Base-by-base conservation (phyloP, 2,797 vertebrate genomes). In the Leptodon cayanensis region DNA sequence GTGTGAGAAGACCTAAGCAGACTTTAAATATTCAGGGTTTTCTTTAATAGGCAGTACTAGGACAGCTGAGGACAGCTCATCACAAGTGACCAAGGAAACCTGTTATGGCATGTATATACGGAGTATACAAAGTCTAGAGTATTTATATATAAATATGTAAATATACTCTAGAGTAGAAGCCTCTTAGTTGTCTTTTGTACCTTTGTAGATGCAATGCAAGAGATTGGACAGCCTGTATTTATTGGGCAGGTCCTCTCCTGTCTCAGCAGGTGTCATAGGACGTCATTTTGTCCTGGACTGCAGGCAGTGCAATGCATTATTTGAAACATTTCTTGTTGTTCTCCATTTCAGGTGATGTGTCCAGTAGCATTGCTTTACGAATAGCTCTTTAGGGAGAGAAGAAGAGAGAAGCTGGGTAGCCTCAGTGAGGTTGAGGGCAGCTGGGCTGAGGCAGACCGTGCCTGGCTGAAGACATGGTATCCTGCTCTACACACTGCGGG, bases 401-500 rank as follows among this genome's bases (percentile, higher is more conserved):
- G 2, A 4, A 31, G 67, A 31, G 66, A 82, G 74, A 33, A 46
- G 14, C 2, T 1, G 29, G 28, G 37, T 22, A 28, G 39, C 28
- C 15, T 25, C 65, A 50, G 21, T 0, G 0, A 74, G n/a, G 35
- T 2, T 9, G 31, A 63, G 25, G n/a, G 39, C 8, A 10, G 14
- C 69, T 49, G 65, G 59, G 20, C 67, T 54, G 33, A 61, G 46
- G 15, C 67, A 88, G 29, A 15, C 24, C 63, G 11, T 83, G 69
- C 31, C 37, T 6, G 14, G 31, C 26, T 69, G 62, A 50, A 62
- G 11, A 44, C 58, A 2, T 0, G 0, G 8, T 40, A 28, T 69
- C 65, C 72, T 57, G 71, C 59, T 44, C 59, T 44, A 5, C 37
- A 33, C 40, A 10, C 9, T 0, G 4, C 28, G 8, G 44, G 57